Conservation (phyloP, 2,113 vertebrate species). For the Centrocercus urophasianus region DNA sequence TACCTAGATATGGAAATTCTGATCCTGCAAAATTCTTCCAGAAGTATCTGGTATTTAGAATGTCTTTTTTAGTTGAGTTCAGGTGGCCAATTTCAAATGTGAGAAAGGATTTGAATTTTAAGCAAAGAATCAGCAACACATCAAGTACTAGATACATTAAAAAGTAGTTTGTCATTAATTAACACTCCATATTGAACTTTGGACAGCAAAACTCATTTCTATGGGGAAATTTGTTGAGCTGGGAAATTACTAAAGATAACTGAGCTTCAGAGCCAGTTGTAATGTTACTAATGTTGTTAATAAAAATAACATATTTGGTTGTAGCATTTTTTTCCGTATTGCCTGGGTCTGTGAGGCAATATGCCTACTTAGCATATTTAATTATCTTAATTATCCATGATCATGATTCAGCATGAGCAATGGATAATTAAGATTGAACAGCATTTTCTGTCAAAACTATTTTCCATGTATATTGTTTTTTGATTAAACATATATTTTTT, state of each 20-base stretch:
- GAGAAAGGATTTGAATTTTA: neutral
- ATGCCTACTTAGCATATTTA: neutral
- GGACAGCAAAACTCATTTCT: neutral
- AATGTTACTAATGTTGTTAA: neutral
- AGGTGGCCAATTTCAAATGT: neutral
- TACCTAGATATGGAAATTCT: neutral
- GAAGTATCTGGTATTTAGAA: neutral
- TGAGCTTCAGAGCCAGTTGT: neutral
- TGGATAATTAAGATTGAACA: neutral
- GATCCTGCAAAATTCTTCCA: neutral
- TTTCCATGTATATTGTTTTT: neutral
- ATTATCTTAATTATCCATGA: no score
- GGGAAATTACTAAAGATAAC: neutral
- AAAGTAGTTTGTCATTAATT: neutral
- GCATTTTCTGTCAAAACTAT: neutral
- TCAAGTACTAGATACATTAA: neutral
- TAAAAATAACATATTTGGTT: neutral
- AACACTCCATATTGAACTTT: neutral
- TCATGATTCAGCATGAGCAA: neutral
- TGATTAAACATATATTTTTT: neutral
- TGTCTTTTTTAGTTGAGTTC: neutral
- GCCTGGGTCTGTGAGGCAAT: neutral
- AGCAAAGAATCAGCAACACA: neutral
- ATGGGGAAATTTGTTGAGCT: neutral
- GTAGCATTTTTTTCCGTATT: neutral